phyloP scores from a whole-genome alignment of 2,113 vertebrate genomes.

The Notarius quadriscutis region DNA sequence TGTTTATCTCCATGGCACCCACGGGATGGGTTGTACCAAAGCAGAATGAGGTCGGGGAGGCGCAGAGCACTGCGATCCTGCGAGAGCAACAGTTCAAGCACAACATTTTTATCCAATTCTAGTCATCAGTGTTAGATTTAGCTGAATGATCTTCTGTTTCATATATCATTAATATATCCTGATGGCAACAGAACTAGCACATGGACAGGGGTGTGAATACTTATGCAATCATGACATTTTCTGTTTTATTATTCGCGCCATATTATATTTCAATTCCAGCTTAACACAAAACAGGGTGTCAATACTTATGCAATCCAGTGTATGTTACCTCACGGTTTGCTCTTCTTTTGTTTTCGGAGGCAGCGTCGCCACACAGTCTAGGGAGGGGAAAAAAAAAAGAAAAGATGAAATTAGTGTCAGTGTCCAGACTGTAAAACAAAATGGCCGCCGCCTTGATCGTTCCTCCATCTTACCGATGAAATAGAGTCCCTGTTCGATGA shows the following conservation, averaged over 20 bases:
- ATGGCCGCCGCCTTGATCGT: not conserved
- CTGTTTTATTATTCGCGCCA: too few species aligned
- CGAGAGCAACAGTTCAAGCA: constrained; percentile 16
- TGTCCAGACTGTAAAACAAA: not conserved
- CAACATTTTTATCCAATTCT: not conserved
- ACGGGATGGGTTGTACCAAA: constrained; percentile 72
- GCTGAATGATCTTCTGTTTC: too few species aligned
- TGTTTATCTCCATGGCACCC: constrained; percentile 79
- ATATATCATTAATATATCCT: too few species aligned
- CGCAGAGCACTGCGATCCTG: constrained; percentile 82
- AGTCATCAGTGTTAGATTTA: not conserved
- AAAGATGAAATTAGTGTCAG: not conserved
- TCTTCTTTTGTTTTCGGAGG: constrained; percentile 36
- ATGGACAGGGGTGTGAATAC: not conserved
- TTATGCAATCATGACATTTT: not conserved
- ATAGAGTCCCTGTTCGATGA: constrained; percentile 75
- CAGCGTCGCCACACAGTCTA: constrained; percentile 65
- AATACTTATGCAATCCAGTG: not conserved
- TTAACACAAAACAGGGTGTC: not conserved
- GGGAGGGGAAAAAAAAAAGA: not conserved
- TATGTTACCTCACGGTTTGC: constrained; percentile 61
- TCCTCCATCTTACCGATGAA: constrained; percentile 67
- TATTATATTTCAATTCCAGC: too few species aligned
- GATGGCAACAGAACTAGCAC: too few species aligned
- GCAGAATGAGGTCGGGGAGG: constrained; percentile 71